Evolutionary conservation across 2,888 invertebrate genomes (phyloP).

Genomic region (Nowickia ferox): DNA sequence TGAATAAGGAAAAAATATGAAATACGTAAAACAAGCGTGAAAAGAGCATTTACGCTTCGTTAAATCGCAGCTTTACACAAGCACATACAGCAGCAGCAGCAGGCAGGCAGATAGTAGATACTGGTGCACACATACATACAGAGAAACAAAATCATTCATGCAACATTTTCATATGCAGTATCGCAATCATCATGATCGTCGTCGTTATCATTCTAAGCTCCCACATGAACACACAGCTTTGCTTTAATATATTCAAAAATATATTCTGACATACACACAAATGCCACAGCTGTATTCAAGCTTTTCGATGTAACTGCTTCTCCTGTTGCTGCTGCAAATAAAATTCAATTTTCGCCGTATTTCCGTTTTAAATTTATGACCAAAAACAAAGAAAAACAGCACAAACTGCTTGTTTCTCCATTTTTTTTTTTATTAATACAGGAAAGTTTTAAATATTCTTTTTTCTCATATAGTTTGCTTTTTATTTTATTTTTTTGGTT

Average conservation of each 20-base stretch:
- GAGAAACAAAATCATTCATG: slow-evolving; percentile 1
- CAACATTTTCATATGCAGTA: slow-evolving; percentile 26
- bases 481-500: slow-evolving; percentile 45
- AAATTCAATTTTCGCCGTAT: slow-evolving; percentile 71
- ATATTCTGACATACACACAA: slow-evolving; percentile 43
- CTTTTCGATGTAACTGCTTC: slow-evolving; percentile 42
- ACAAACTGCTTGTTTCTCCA: slow-evolving; percentile 74
- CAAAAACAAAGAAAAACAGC: slow-evolving; percentile 43
- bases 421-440: background rate
- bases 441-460: slow-evolving; percentile 77
- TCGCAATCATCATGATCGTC: slow-evolving; percentile 4
- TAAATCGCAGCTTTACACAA: slow-evolving; percentile 59
- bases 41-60: slow-evolving; percentile 72
- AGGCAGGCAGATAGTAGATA: slow-evolving; percentile 10
- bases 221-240: slow-evolving; percentile 9
- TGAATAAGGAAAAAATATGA: slow-evolving; percentile 33
- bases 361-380: slow-evolving; percentile 68
- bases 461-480: slow-evolving; percentile 17
- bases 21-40: slow-evolving; percentile 72
- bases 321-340: slow-evolving; percentile 60
- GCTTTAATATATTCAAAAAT: slow-evolving; percentile 19
- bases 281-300: slow-evolving; percentile 63
- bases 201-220: slow-evolving; percentile 27
- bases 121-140: background rate
- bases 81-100: slow-evolving; percentile 1